Evolutionary conservation across 1,140 invertebrate species (phyloP).

Genomic region (Zophobas atratus): DNA sequence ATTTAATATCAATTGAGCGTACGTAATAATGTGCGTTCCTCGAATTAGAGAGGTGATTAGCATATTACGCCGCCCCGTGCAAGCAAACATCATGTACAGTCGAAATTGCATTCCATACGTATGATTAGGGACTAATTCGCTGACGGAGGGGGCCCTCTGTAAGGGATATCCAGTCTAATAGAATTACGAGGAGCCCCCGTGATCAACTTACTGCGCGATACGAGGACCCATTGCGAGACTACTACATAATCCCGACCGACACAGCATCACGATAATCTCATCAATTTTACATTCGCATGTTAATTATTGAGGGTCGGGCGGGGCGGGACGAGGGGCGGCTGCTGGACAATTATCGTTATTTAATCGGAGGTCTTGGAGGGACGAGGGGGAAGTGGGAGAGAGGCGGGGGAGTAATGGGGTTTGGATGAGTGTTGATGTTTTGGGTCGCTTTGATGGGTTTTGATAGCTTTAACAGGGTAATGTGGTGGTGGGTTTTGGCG

Average conservation of each 20-base stretch:
- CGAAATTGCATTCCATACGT: constrained; percentile 61
- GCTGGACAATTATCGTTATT: constrained; percentile 27
- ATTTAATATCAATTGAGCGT: constrained; percentile 61
- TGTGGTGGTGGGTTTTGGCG: too few species aligned
- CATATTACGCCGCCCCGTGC: constrained; percentile 58
- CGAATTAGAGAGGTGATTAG: constrained; percentile 59
- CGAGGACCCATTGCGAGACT: constrained; percentile 22
- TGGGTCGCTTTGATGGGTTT: too few species aligned
- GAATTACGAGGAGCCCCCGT: constrained; percentile 57
- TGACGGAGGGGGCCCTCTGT: constrained; percentile 56
- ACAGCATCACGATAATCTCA: constrained; percentile 34
- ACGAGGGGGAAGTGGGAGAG: not conserved
- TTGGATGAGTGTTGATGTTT: too few species aligned
- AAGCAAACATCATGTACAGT: constrained; percentile 45
- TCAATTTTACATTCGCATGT: constrained; percentile 43
- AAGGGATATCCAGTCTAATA: constrained; percentile 59
- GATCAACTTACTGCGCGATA: constrained; percentile 54
- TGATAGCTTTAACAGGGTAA: too few species aligned
- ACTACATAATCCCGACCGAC: constrained; percentile 18
- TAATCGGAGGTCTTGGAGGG: constrained; percentile 7
- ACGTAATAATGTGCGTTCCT: constrained; percentile 53
- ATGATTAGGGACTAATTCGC: constrained; percentile 60
- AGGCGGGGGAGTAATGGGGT: too few species aligned
- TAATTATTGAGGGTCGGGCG: constrained; percentile 16
- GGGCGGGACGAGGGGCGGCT: not conserved